phyloP scores from a whole-genome alignment of 1,140 invertebrate genomes.

The Hydropsyche tenuis region DNA sequence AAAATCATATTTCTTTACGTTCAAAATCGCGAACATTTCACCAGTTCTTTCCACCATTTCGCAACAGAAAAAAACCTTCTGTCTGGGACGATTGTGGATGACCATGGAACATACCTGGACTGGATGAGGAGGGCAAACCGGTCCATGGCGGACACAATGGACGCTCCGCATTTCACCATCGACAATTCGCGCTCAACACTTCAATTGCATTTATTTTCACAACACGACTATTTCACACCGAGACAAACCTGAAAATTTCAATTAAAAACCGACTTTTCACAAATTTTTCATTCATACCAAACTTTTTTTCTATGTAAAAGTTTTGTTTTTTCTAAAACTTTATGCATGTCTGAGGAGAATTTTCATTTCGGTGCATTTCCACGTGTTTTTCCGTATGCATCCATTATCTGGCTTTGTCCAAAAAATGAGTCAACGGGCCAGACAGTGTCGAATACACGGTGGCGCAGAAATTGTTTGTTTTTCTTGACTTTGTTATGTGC shows the following conservation, averaged over 20 bases:
- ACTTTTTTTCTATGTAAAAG: too few relatives aligned
- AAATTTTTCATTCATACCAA: too few relatives aligned
- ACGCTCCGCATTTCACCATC: background rate
- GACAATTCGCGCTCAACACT: background rate
- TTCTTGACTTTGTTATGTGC: background rate
- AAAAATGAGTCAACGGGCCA: slow-evolving; percentile 20
- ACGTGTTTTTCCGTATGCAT: background rate
- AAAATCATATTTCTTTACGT: too few relatives aligned
- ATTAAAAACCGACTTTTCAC: too few relatives aligned
- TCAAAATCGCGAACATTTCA: too few relatives aligned
- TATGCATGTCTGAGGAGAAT: background rate
- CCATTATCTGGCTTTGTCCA: background rate
- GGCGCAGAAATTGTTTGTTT: background rate
- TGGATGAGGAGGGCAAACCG: background rate
- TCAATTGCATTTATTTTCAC: too few relatives aligned
- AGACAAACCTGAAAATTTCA: too few relatives aligned
- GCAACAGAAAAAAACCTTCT: too few relatives aligned
- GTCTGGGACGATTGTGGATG: too few relatives aligned
- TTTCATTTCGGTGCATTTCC: background rate
- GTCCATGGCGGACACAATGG: slow-evolving; percentile 11
- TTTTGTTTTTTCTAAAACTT: too few relatives aligned
- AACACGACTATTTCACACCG: too few relatives aligned
- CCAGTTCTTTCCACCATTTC: too few relatives aligned
- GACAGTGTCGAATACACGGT: background rate
- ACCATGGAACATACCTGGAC: background rate